phyloP scores from a whole-genome alignment of 2,888 invertebrate species.

The Drosophila paucipuncta region DNA sequence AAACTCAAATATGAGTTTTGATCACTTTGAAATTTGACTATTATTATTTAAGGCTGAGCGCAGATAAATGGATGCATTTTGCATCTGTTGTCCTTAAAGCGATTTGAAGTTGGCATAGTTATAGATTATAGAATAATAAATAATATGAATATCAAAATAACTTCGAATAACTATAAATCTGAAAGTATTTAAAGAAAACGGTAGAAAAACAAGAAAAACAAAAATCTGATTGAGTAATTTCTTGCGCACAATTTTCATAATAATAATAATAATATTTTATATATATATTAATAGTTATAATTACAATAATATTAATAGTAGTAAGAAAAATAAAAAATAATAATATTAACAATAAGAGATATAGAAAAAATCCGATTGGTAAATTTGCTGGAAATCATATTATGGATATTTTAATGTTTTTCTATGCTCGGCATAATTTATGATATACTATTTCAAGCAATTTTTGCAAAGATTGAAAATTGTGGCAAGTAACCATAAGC shows the following conservation, averaged over 20 bases:
- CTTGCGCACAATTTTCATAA: not conserved
- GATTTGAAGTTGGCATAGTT: conserved; percentile 47
- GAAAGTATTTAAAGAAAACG: not conserved
- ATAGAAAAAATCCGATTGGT: not conserved
- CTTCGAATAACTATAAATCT: not conserved
- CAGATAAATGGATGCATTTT: conserved; percentile 42
- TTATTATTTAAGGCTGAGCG: conserved; percentile 77
- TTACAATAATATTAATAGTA: not conserved
- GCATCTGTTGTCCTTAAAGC: conserved; percentile 50
- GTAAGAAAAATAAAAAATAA: not conserved
- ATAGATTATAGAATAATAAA: conserved; percentile 6
- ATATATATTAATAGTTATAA: not conserved
- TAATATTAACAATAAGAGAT: not conserved
- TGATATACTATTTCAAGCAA: not conserved
- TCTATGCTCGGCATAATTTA: not conserved
- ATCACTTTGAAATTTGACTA: conserved; percentile 79
- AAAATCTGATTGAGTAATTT: not conserved
- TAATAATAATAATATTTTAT: not conserved
- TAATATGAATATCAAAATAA: not conserved
- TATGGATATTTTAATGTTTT: not conserved
- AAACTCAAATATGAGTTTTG: conserved; percentile 73
- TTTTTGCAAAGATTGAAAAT: conserved; percentile 19
- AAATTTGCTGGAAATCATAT: not conserved
- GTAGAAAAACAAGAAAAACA: not conserved
- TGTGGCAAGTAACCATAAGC: conserved; percentile 58